Evolutionary conservation across 2,797 vertebrate genomes (phyloP), one percentile per base, ranked within the genome.

Genomic region (Myotis daubentonii): DNA sequence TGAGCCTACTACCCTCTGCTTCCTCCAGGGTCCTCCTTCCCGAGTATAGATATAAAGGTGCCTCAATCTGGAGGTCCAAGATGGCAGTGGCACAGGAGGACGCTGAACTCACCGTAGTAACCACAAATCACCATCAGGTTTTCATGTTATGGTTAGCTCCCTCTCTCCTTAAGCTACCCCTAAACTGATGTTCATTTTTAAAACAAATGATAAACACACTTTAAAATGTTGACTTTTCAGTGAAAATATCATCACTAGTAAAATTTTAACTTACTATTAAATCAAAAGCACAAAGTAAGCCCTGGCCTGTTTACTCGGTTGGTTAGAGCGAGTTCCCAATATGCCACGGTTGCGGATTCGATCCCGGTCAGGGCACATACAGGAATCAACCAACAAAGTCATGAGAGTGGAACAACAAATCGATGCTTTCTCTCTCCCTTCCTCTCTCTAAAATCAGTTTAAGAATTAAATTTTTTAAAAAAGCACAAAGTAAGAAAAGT

Each of bases 221-320:
- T 92, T 79, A 91, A 76, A 70, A 68, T 72, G 12, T 23, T 53
- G 30, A 70, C 23, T 93, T 94, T 17, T 80, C 57, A 41, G 38
- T 93, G 80, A 47, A 93, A 91, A 86, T 81, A 60, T 41, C 16
- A 68, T 41, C 62, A 76, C 23, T 44, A 53, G 11, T 47, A 72
- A 91, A 80, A 94, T 72, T 91, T 94, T 76, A 71, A 75, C n/a
- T 89, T 78, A 84, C 15, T 90, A 30, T 55, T 66, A 76, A 94
- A 83, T 74, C 72, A 87, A 89, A 94, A 79, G 30, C n/a, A 68
- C 30, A 79, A 91, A 85, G 71, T 82, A 55, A 89, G 57, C 65
- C 65, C 17, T n/a, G n/a, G 65, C n/a, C 65, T 19, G n/a, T n/a
- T 16, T 36, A 17, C 65, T 68, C n/a, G 20, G 65, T 68, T 68